These are phyloP conservation scores for Lasius fuliginosus DNA, from an alignment of 2,888 invertebrate genomes.

Conservation along the genomic window DNA sequence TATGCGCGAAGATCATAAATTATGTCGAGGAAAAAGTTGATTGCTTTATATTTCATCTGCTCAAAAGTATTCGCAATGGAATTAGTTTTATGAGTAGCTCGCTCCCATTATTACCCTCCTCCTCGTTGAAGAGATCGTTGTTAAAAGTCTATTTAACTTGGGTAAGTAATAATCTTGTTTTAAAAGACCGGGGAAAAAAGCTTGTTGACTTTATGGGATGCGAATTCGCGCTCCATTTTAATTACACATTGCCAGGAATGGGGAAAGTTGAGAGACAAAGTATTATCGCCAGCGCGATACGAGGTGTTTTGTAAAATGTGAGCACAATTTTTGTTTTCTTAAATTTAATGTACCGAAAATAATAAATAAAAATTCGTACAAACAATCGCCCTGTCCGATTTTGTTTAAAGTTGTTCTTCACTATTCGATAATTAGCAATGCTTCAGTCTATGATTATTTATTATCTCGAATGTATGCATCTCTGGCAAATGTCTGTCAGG, in stretches of 20 bases:
- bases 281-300: neutral
- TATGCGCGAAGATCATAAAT: conserved; percentile 48
- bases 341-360: neutral
- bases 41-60: conserved; percentile 53
- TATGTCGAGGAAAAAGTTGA: conserved; percentile 48
- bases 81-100: conserved; percentile 49
- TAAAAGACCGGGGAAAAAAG: conserved; percentile 7
- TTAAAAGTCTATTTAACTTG: conserved; percentile 56
- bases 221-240: conserved; percentile 22
- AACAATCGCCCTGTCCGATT: neutral
- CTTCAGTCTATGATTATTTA: neutral
- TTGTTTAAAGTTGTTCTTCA: neutral
- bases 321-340: neutral
- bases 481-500: neutral
- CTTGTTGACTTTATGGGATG: neutral
- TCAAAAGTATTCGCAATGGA: conserved; percentile 45
- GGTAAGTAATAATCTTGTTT: conserved; percentile 47
- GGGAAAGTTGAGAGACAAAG: neutral
- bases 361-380: neutral
- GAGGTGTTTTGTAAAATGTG: neutral
- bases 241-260: conserved; percentile 9
- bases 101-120: conserved; percentile 35
- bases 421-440: neutral
- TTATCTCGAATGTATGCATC: neutral
- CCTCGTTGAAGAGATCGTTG: conserved; percentile 32